Base-by-base conservation (phyloP, 1,140 invertebrate genomes). In the Manduca sexta region DNA sequence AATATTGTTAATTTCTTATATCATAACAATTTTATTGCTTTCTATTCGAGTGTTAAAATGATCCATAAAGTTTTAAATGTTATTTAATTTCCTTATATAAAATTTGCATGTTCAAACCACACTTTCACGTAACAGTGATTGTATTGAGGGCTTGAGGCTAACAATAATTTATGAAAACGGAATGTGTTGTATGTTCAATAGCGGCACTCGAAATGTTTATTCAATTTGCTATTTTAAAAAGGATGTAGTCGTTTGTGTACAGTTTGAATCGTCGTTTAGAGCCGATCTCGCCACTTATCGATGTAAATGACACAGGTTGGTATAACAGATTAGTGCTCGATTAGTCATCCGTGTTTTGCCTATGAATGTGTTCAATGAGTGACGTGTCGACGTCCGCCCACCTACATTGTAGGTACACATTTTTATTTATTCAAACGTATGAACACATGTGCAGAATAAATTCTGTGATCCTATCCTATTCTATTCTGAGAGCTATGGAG, bases 161-260 rank as follows among this genome's bases (percentile, higher is more conserved):
- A 29, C n/a, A 30, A 30, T 13, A 17, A 30, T 3, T 43, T n/a
- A 29, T 29, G 11, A 10, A 2, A 35, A 1, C 8, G 33, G 5
- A 11, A 12, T n/a, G 7, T 12, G 21, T 31, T 30, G 12, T 43
- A 11, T 29, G 29, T 43, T 56, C 48, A 34, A 56, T 44, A 59
- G 49, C 44, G 56, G 60, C 50, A 64, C 53, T 26, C n/a, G 37
- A 40, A 35, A 52, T 50, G 45, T 53, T 42, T 47, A 56, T 60
- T 61, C 52, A 61, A 61, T 60, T 54, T 45, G 53, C 60, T 46
- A 48, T 64, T 57, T 55, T 31, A 58, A 65, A 65, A 60, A 59
- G 69, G 69, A 73, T 68, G 67, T 62, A 33, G 57, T 49, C 56
- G 53, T 70, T 75, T 64, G 59, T 56, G 53, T 47, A 41, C 45